Evolutionary conservation across 2,797 vertebrate species (phyloP).

Genomic region (Lophura swinhoii): DNA sequence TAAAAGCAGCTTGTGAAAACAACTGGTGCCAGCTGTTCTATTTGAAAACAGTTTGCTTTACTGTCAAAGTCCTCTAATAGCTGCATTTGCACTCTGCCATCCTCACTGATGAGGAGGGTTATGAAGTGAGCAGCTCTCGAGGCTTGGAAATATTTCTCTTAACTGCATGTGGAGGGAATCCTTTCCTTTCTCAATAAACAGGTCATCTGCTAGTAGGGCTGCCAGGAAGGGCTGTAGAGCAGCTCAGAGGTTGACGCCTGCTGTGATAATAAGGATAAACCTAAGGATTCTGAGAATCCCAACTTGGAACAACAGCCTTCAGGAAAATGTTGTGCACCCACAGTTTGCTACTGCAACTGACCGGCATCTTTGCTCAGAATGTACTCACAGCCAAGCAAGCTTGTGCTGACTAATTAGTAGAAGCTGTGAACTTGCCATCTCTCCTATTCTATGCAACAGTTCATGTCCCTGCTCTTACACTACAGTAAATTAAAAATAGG

Average conservation of each 20-base stretch:
- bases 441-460: background rate
- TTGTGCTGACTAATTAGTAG: constrained; percentile 9
- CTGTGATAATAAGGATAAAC: accelerated
- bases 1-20: constrained; percentile 20
- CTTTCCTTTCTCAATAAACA: constrained; percentile 36
- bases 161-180: background rate
- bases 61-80: background rate
- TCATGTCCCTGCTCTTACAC: background rate
- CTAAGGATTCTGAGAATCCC: background rate
- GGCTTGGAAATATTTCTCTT: constrained; percentile 29
- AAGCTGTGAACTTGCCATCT: background rate
- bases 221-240: background rate
- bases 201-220: background rate
- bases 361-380: accelerated
- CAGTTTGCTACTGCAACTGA: accelerated
- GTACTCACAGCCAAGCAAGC: accelerated
- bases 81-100: constrained; percentile 2
- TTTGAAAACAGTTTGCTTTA: constrained; percentile 33
- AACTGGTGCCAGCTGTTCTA: constrained; percentile 25
- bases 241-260: background rate
- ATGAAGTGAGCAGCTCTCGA: background rate
- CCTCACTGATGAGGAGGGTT: background rate
- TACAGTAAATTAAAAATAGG: accelerated
- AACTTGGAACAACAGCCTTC: background rate
- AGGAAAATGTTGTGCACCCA: background rate